Evolutionary conservation across 2,888 invertebrate genomes (phyloP).

Genomic region (Altica lythri): DNA sequence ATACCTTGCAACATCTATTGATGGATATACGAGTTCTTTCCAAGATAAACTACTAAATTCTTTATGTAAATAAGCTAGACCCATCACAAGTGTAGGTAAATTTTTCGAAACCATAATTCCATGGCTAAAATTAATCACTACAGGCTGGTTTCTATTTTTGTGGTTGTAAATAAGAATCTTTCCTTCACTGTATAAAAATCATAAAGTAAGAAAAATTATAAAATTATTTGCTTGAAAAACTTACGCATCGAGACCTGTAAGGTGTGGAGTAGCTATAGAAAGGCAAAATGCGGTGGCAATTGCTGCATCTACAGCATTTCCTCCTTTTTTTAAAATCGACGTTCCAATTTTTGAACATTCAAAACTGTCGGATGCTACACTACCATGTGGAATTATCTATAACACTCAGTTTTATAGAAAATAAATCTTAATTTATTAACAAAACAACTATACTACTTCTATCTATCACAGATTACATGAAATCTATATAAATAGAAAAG

Average conservation of each 20-base stretch:
- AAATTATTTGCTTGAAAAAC: constrained; percentile 35
- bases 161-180: constrained; percentile 75
- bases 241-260: constrained; percentile 78
- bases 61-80: constrained; percentile 63
- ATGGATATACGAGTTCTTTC: constrained; percentile 64
- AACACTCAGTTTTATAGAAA: too few relatives aligned
- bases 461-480: too few relatives aligned
- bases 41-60: constrained; percentile 64
- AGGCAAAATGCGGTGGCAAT: constrained; percentile 75
- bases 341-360: constrained; percentile 76
- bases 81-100: constrained; percentile 66
- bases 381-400: constrained; percentile 77
- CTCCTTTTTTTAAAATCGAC: constrained; percentile 68
- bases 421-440: too few relatives aligned
- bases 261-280: constrained; percentile 72
- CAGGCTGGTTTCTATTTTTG: constrained; percentile 60
- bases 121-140: constrained; percentile 63
- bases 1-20: constrained; percentile 62
- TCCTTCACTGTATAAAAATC: constrained; percentile 66
- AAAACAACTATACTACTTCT: too few relatives aligned
- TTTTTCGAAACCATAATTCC: constrained; percentile 51
- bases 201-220: not conserved
- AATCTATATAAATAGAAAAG: too few relatives aligned
- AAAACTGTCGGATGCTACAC: constrained; percentile 71
- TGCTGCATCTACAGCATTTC: constrained; percentile 79